phyloP scores from a whole-genome alignment of 2,113 vertebrate species.

The Lynx canadensis region DNA sequence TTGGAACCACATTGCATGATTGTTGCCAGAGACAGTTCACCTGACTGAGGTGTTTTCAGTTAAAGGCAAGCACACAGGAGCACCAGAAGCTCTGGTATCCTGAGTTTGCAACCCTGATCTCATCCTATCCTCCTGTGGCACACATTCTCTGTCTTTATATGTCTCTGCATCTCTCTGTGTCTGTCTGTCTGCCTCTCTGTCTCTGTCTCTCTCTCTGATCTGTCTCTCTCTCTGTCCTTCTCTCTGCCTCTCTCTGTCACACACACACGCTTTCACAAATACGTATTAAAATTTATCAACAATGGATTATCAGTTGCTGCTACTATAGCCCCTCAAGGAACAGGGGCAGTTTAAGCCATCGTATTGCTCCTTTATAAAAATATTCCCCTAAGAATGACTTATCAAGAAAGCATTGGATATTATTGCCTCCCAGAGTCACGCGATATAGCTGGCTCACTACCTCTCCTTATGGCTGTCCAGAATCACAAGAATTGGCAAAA shows the following conservation, averaged over 20 bases:
- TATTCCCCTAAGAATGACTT: background rate
- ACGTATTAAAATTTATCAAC: background rate
- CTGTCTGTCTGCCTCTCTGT: background rate
- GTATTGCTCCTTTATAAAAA: background rate
- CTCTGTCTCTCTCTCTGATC: no score
- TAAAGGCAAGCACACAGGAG: background rate
- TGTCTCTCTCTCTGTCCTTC: no score
- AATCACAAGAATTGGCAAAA: background rate
- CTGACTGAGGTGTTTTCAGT: background rate
- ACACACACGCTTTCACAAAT: background rate
- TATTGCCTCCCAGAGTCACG: background rate
- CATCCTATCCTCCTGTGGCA: background rate
- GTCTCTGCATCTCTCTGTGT: background rate
- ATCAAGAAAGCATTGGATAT: background rate
- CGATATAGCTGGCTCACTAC: background rate
- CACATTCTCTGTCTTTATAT: no score
- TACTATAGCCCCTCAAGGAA: background rate
- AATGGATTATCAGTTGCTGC: background rate
- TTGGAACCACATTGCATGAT: background rate
- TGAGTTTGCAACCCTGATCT: background rate
- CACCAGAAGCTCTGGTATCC: background rate
- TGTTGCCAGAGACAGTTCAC: background rate
- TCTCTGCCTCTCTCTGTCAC: no score
- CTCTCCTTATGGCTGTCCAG: background rate
- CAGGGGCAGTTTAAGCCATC: background rate